Conservation (phyloP, 35 echinoderm and acorn worm species). For the Strongylocentrotus purpuratus region DNA sequence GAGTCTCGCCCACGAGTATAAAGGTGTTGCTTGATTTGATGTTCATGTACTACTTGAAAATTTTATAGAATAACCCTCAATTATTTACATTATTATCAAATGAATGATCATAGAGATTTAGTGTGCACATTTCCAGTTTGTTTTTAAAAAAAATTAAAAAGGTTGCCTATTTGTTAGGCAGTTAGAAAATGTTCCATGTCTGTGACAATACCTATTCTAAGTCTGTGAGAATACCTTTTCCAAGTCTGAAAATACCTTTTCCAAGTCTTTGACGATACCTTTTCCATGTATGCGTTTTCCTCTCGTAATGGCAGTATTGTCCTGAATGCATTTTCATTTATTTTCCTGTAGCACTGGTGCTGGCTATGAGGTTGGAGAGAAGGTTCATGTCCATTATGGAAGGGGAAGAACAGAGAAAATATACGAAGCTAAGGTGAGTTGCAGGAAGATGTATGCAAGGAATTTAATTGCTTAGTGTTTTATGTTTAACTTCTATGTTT, state of each 20-base stretch:
- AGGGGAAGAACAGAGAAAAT: slow-evolving; percentile 92
- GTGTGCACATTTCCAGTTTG: neutral
- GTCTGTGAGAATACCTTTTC: no score
- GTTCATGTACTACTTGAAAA: no score
- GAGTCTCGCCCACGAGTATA: no score
- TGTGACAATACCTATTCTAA: no score
- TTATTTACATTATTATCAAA: no score
- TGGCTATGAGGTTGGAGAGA: slow-evolving; percentile 91
- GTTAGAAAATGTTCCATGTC: neutral
- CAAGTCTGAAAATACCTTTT: no score
- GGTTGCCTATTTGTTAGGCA: neutral
- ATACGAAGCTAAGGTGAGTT: slow-evolving; percentile 94
- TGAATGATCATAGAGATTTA: neutral
- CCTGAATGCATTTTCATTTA: neutral
- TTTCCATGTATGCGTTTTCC: neutral
- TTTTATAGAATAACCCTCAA: no score
- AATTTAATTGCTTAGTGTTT: no score
- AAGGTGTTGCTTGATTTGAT: no score
- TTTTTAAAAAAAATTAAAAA: neutral
- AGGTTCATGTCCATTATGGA: slow-evolving; percentile 85
- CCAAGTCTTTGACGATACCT: no score
- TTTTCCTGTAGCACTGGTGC: slow-evolving; percentile 31
- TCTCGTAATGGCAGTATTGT: neutral
- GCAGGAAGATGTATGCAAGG: no score
- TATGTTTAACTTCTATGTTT: no score